These are phyloP conservation scores for Gobiocypris rarus DNA, from an alignment of 2,113 vertebrate genomes.

Conservation along the genomic window DNA sequence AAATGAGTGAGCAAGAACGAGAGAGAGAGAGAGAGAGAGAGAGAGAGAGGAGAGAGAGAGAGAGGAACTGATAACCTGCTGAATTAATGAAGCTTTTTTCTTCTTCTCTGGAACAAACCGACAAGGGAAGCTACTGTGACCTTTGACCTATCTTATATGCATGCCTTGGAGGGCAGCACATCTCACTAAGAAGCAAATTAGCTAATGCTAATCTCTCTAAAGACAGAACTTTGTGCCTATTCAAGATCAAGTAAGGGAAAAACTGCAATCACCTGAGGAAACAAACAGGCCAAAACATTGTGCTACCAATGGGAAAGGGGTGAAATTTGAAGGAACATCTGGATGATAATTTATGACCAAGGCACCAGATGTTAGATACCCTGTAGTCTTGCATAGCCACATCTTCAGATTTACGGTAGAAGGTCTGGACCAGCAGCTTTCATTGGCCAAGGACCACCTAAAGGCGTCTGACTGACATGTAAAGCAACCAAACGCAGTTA, in stretches of 20 bases:
- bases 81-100: slow-evolving; percentile 52
- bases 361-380: slow-evolving; percentile 11
- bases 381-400: background rate
- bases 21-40: too few species aligned
- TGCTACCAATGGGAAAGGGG: background rate
- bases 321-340: slow-evolving; percentile 1
- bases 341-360: slow-evolving; percentile 25
- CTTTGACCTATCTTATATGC: slow-evolving; percentile 40
- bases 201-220: slow-evolving; percentile 29
- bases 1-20: background rate
- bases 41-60: background rate
- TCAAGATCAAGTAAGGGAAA: background rate
- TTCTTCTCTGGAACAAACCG: slow-evolving; percentile 22
- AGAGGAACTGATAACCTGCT: slow-evolving; percentile 4
- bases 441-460: too few species aligned
- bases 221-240: slow-evolving; percentile 7
- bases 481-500: too few species aligned
- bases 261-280: background rate
- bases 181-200: slow-evolving; percentile 22
- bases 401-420: too few species aligned
- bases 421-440: too few species aligned
- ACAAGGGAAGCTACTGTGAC: slow-evolving; percentile 28
- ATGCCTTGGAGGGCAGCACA: slow-evolving; percentile 1
- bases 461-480: too few species aligned
- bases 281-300: background rate